Conservation (phyloP, 1,140 invertebrate species). For the Sinonovacula constricta region DNA sequence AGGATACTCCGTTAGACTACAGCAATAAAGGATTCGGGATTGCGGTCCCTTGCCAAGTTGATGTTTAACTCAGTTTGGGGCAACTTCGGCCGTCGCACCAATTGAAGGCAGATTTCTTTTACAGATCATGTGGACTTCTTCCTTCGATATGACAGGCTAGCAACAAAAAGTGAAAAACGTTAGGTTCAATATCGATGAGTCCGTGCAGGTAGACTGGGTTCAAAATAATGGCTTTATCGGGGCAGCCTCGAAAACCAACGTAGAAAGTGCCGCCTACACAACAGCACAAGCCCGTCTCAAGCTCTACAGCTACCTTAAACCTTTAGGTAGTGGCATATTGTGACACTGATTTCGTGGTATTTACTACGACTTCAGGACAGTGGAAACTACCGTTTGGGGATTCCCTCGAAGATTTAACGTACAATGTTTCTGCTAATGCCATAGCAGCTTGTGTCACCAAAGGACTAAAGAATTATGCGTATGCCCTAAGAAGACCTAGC, state of each 20-base stretch:
- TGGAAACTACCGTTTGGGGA: not conserved
- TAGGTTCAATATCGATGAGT: slow-evolving; percentile 13
- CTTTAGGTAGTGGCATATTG: no score
- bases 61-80: no score
- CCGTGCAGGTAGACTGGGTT: slow-evolving; percentile 3
- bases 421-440: not conserved
- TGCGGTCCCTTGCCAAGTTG: no score
- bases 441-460: slow-evolving; percentile 15
- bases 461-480: slow-evolving; percentile 40
- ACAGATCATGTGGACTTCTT: slow-evolving; percentile 49
- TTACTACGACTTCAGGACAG: slow-evolving; percentile 49
- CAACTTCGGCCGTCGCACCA: no score
- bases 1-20: no score
- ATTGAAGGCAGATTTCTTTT: no score
- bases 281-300: no score
- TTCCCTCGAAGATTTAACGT: not conserved
- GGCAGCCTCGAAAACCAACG: no score
- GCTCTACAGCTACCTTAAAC: no score
- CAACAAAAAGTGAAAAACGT: slow-evolving; percentile 1
- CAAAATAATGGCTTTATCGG: not conserved
- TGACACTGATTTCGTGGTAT: slow-evolving; percentile 76
- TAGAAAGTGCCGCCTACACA: no score
- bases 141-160: slow-evolving; percentile 55
- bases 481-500: no score
- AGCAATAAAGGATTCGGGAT: no score